Evolutionary conservation across 2,888 invertebrate genomes (phyloP), one percentile per base, ranked within the genome.

Genomic region (Platycheirus rosarum): DNA sequence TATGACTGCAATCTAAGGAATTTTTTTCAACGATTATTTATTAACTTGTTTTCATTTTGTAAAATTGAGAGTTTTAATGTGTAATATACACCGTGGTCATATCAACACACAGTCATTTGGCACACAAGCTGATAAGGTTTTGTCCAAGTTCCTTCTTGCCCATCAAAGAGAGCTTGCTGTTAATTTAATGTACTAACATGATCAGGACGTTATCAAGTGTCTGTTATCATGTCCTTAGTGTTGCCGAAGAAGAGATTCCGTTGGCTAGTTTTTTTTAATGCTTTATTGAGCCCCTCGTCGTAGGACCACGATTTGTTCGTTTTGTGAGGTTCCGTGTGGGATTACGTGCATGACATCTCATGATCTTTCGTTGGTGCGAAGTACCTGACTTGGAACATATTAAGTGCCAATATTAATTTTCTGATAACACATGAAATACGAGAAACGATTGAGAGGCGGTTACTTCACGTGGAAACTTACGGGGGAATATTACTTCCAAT

Each of bases 41-140:
- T 79, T 79, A 79, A 79, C 79, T 79, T 79, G 79, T 79, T 79
- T 75, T 74, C 79, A 79, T 79, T 79, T 79, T 75, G 79, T 79
- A 79, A 79, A 79, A 79, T 69, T 69, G 79, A 79, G 79, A 75
- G 68, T 75, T 79, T 73, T 78, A 78, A 78, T 79, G 79, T 48
- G 79, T 63, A 63, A 29, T 32, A 46, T 37, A 49, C 48, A 69
- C 79, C 79, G 79, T 79, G 75, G 79, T 79, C 79, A 79, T 79
- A 79, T 79, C 79, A 75, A 75, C 79, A 79, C 79, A 79, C 79
- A 74, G 74, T 79, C 79, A 79, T 79, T 79, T 79, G 79, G 74
- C 79, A 79, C 79, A 79, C 79, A 79, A 69, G 79, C 79, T 79
- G 79, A 79, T 79, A 75, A 79, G 75, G 57, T 20, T 46, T 29